Conservation (phyloP, 2,797 vertebrate genomes). For the Paratrypauchen microcephalus region DNA sequence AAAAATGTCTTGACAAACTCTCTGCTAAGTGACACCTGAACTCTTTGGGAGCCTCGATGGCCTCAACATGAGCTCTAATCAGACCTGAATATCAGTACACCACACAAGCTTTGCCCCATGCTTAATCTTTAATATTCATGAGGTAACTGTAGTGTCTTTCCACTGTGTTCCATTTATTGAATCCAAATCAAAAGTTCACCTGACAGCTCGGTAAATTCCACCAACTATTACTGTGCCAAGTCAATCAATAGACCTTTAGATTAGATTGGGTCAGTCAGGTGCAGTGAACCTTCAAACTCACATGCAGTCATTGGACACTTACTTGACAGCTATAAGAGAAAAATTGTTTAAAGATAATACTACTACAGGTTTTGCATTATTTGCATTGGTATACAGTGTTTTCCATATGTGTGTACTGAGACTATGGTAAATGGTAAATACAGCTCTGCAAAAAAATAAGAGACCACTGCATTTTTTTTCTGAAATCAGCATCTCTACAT, state of each 20-base stretch:
- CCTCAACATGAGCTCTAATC: not conserved
- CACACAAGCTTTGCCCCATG: not conserved
- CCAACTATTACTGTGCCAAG: not conserved
- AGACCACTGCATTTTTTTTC: no score
- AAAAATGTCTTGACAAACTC: not conserved
- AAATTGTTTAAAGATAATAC: not conserved
- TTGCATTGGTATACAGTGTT: not conserved
- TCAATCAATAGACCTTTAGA: not conserved
- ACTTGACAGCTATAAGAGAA: not conserved
- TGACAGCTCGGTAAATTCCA: not conserved
- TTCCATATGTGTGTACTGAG: no score
- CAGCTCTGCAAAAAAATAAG: no score
- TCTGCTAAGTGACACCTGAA: not conserved
- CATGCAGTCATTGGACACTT: not conserved
- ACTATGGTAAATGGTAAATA: no score
- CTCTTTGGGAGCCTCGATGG: not conserved
- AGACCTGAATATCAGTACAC: not conserved
- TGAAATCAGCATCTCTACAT: no score
- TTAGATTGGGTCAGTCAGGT: not conserved
- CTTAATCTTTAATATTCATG: not conserved
- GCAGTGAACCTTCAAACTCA: not conserved
- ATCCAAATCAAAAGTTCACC: not conserved
- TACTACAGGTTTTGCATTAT: not conserved
- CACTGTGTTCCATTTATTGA: conserved; percentile 1
- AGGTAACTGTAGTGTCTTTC: not conserved